phyloP scores from a whole-genome alignment of 1,140 invertebrate species.

The Drosophila equinoxialis region DNA sequence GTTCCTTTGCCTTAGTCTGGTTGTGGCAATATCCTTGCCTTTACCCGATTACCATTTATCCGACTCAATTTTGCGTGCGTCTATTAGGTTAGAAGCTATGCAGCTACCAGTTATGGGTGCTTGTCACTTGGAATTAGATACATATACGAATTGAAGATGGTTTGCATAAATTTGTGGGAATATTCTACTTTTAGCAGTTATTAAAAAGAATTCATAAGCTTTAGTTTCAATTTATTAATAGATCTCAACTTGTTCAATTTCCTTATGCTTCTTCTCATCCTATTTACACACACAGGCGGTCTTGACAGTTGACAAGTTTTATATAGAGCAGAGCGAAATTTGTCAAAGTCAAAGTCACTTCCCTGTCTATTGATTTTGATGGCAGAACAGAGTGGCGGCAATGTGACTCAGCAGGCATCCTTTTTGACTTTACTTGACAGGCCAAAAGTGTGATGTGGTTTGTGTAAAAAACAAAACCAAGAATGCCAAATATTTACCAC shows the following conservation, averaged over 20 bases:
- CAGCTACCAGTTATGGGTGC: too few relatives aligned
- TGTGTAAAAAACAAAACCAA: constrained; percentile 19
- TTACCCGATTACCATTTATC: too few relatives aligned
- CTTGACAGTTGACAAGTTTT: constrained; percentile 24
- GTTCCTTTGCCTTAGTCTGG: too few relatives aligned
- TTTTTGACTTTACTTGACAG: constrained; percentile 6
- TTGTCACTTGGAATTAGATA: too few relatives aligned
- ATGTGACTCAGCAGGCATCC: constrained; percentile 27
- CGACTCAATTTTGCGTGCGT: too few relatives aligned
- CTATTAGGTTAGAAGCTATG: too few relatives aligned
- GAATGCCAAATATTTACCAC: constrained; percentile 9
- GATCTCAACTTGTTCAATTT: neutral
- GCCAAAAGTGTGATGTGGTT: constrained; percentile 1
- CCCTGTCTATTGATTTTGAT: constrained; percentile 51
- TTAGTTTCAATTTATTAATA: constrained; percentile 10
- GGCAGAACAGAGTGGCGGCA: constrained; percentile 23
- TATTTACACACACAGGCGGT: neutral
- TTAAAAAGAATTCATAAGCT: neutral
- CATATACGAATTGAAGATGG: too few relatives aligned
- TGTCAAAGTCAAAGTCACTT: constrained; percentile 59
- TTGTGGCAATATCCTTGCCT: too few relatives aligned
- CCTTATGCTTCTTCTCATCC: neutral
- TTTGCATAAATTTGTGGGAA: too few relatives aligned
- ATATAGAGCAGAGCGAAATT: constrained; percentile 37
- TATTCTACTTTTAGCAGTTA: neutral